phyloP scores from a whole-genome alignment of 2,113 vertebrate species.

The Catagonus wagneri region DNA sequence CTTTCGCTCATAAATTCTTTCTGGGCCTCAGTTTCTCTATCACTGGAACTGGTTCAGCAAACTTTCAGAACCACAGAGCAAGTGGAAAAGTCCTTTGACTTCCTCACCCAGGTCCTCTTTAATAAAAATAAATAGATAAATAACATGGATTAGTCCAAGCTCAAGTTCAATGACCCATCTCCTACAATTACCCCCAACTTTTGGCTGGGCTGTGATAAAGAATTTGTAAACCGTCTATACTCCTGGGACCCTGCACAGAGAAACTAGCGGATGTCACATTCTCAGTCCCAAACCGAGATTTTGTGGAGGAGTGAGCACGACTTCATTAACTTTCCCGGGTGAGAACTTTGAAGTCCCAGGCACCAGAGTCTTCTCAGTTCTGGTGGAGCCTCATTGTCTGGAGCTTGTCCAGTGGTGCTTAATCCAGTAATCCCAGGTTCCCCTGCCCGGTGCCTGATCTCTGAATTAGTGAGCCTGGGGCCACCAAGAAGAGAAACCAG shows the following conservation, averaged over 20 bases:
- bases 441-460: not conserved
- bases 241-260: not conserved
- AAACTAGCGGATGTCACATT: not conserved
- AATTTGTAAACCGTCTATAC: not conserved
- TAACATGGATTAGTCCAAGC: not conserved
- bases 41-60: not conserved
- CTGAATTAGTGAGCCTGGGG: not conserved
- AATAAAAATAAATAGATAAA: not conserved
- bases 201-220: not conserved
- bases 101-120: not conserved
- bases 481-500: not conserved
- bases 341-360: not conserved
- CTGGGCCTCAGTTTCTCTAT: constrained; percentile 42
- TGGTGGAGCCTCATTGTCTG: not conserved
- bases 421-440: not conserved
- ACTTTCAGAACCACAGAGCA: not conserved
- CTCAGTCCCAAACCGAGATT: not conserved
- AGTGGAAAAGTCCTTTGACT: not conserved
- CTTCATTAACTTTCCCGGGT: not conserved
- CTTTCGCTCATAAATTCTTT: not conserved
- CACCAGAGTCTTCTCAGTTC: not conserved
- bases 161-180: not conserved
- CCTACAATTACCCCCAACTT: not conserved
- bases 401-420: not conserved
- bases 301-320: not conserved